Base-by-base conservation (phyloP, 2,113 vertebrate species). In the Sapayoa aenigma region DNA sequence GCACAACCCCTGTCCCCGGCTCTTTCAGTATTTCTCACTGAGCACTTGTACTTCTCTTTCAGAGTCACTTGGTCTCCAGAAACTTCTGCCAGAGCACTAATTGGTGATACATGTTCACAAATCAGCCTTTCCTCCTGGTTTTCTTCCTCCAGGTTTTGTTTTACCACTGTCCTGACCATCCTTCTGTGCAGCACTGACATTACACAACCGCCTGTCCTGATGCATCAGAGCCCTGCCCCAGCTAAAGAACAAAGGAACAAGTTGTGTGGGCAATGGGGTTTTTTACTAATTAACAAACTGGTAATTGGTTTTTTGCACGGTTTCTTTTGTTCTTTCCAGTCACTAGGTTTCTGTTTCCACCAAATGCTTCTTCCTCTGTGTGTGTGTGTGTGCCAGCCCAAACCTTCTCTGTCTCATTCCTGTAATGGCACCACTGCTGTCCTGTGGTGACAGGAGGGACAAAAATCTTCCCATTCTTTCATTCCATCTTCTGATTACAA, bases 1-100 rank as follows among this genome's bases (percentile, higher is more conserved):
- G 74, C 49, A 46, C 58, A 87, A 2, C 5, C 7, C 13, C 25
- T 16, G 1, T 6, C 1, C 1, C 41, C 1, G 0, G 16, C 44
- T 73, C 15, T 46, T 49, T 23, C 1, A 2, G n/a, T 24, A 12
- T 44, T 80, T 30, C 7, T 20, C 11, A 1, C 30, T 49, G 28
- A 46, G 42, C 23, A 6, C 17, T 37, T 11, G 11, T 5, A 13
- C 4, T 39, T 68, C 58, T 42, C 72, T 58, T 28, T 28, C 58
- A 58, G 50, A 16, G 46, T 65, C 62, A 0, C 46, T 31, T 9
- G 49, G 39, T 60, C n/a, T 60, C 49, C 58, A 30, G 6, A 58
- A 44, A 18, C 35, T 0, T 3, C 47, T 27, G 39, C 56, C 1
- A 2, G 3, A 47, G 42, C 15, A 4, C 24, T 58, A 9, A 67